Percentiles rank a stretch among this genome's conserved stretches.
These are phyloP conservation scores for Ceyx melanurus DNA, from an alignment of 2,113 vertebrate genomes.

Conservation along the genomic window DNA sequence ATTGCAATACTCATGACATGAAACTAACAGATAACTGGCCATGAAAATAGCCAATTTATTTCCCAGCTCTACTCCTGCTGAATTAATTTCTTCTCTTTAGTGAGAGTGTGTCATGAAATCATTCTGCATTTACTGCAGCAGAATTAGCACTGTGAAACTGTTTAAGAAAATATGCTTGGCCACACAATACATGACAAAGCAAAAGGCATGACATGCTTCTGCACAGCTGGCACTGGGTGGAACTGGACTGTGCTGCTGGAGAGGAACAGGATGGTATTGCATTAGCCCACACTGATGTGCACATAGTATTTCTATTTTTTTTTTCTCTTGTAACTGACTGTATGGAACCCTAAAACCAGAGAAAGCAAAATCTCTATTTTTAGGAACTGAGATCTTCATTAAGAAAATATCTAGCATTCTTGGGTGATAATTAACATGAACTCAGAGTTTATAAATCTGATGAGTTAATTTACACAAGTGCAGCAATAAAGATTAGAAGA, in stretches of 20 bases:
- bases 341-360: neutral
- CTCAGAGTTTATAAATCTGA: neutral
- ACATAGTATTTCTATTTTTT: neutral
- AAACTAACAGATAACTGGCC: neutral
- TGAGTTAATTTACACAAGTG: constrained; percentile 32
- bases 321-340: neutral
- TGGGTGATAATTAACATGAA: neutral
- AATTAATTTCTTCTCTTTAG: neutral
- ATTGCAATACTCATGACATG: neutral
- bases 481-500: constrained; percentile 21
- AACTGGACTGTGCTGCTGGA: neutral
- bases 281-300: neutral
- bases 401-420: neutral
- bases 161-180: neutral
- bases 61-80: neutral
- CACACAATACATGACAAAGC: neutral
- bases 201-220: neutral
- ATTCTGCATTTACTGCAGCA: neutral
- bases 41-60: neutral
- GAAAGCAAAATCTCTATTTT: neutral
- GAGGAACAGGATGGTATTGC: neutral
- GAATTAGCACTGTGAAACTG: neutral
- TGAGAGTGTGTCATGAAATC: rapidly evolving
- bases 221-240: neutral
- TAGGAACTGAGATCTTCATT: neutral